These are phyloP conservation scores for Drosophila borealis DNA, from an alignment of 2,888 invertebrate genomes.

Conservation along the genomic window DNA sequence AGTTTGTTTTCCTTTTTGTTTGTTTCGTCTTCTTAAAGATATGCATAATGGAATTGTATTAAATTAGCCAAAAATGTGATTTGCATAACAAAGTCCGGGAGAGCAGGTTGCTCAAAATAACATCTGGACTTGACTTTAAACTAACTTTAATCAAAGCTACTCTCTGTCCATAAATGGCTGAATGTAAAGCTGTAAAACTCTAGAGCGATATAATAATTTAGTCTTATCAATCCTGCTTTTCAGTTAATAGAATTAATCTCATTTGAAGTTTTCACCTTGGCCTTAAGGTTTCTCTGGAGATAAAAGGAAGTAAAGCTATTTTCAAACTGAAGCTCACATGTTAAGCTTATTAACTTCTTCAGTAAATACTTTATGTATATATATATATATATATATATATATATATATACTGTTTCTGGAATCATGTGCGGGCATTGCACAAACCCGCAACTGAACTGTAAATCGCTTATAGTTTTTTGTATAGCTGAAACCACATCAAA, in stretches of 20 bases:
- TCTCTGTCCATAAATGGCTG: too few species aligned
- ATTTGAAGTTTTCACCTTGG: not conserved
- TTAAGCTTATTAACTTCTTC: conserved; percentile 12
- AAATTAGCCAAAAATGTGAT: conserved; percentile 48
- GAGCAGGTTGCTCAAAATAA: not conserved
- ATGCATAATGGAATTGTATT: conserved; percentile 47
- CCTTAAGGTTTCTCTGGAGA: not conserved
- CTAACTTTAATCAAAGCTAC: not conserved
- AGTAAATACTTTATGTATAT: not conserved
- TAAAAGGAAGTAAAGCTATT: conserved; percentile 12
- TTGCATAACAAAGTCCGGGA: conserved; percentile 37
- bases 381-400: not conserved
- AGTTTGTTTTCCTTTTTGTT: not conserved
- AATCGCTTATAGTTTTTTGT: conserved; percentile 54
- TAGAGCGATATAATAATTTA: too few species aligned
- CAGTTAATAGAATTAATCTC: not conserved
- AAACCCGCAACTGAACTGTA: conserved; percentile 46
- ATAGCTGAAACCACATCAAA: conserved; percentile 53
- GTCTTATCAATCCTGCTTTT: too few species aligned
- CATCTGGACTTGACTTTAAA: not conserved
- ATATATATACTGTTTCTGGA: conserved; percentile 1
- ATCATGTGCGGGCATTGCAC: conserved; percentile 6
- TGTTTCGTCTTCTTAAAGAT: conserved; percentile 17
- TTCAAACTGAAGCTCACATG: conserved; percentile 5
- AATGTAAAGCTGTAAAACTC: too few species aligned